Conservation (phyloP, 2,113 vertebrate genomes). For the Archocentrus centrarchus region DNA sequence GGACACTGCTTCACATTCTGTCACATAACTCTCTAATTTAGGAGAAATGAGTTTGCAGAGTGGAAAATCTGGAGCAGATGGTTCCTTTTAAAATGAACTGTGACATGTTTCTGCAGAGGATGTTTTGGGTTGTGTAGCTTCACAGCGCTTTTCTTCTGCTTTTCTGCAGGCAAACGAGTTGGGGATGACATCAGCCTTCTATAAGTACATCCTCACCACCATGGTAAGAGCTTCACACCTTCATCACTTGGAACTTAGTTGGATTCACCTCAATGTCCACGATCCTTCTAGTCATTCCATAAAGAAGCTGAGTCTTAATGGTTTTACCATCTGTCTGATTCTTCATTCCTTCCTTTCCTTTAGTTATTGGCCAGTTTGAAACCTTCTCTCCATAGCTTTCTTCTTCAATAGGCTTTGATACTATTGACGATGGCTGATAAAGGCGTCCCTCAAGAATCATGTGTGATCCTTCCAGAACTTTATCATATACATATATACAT, state of each 20-base stretch:
- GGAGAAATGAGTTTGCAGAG: background rate
- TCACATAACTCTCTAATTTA: background rate
- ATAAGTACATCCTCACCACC: conserved; percentile 94
- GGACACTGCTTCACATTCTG: background rate
- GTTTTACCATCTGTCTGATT: background rate
- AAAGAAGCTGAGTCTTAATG: background rate
- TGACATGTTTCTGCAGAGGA: background rate
- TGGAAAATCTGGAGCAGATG: background rate
- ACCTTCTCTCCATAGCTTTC: background rate
- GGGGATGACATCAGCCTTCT: conserved; percentile 92
- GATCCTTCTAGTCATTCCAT: background rate
- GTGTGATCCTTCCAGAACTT: background rate
- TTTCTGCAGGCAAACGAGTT: conserved; percentile 84
- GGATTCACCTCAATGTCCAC: background rate
- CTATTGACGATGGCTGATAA: background rate
- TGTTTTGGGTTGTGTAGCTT: background rate
- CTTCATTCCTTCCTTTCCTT: background rate
- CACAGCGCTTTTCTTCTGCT: background rate
- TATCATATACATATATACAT: no score
- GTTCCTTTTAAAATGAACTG: background rate
- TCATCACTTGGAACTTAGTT: background rate
- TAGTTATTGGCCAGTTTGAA: background rate
- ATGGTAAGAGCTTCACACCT: conserved; percentile 80
- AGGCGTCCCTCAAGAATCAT: background rate
- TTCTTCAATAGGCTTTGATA: background rate